Evolutionary conservation across 2,888 invertebrate species (phyloP), one percentile per base, ranked within the genome.

Genomic region (Saturnia pavonia): DNA sequence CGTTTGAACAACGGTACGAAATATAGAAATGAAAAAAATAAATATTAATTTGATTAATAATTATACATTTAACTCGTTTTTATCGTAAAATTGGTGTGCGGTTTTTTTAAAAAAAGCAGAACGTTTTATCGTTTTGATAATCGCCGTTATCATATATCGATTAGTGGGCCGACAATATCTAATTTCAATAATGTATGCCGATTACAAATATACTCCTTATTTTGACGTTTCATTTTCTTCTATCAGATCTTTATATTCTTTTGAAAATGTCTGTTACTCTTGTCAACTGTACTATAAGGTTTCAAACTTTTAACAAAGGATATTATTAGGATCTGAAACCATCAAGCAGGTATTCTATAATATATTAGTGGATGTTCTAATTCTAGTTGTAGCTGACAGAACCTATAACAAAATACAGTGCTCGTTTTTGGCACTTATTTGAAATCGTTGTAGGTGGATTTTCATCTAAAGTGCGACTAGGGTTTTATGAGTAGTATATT

Each of bases 41-140:
- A 77, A n/a, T n/a, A n/a, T n/a, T 80, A 75, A 78, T 80, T 81
- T 77, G n/a, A 78, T 80, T 78, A 76, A 78, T 75, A 72, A 70
- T 65, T 66, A 69, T 74, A 11, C 54, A 11, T 54, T 54, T 54
- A 54, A 54, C 22, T 75, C 72, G 72, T 75, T 76, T 74, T 70
- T 74, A 75, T 71, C 73, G 71, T 71, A 68, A 75, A 76, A 78
- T 72, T 78, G 73, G 75, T 72, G 67, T 74, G 14, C 4, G 42
- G 48, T 63, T 71, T 66, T 69, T 51, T 27, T 68, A 66, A 72
- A 67, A 51, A 57, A 67, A 63, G n/a, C n/a, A 70, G 19, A n/a
- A 67, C 19, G 16, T n/a, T 43, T 12, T 69, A 51, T 27, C 14
- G 14, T n/a, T 69, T 48, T n/a, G 22, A 8, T 22, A 22, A 54